phyloP scores from a whole-genome alignment of 2,113 vertebrate species.

The Phrynosoma platyrhinos region DNA sequence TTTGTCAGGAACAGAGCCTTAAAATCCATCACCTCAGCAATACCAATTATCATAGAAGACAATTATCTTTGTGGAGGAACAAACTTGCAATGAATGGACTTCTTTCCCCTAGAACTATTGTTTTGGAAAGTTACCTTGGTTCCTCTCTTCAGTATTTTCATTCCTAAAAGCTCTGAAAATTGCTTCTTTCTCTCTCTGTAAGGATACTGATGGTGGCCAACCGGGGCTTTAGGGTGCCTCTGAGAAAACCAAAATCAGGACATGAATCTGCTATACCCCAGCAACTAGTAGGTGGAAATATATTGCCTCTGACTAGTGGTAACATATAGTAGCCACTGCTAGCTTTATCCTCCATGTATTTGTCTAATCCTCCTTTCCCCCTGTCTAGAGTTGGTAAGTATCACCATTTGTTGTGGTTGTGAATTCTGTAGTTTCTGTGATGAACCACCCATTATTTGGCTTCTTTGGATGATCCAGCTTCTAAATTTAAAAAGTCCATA shows the following conservation, averaged over 20 bases:
- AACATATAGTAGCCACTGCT: too few species aligned
- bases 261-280: too few species aligned
- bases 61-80: neutral
- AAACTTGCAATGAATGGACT: neutral
- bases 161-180: neutral
- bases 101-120: neutral
- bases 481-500: too few species aligned
- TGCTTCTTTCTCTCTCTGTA: slow-evolving; percentile 12
- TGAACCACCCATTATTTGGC: too few species aligned
- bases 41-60: neutral
- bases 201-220: neutral
- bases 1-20: neutral
- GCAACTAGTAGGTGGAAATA: neutral
- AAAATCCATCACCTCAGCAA: neutral
- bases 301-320: neutral
- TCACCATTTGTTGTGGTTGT: too few species aligned
- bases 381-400: too few species aligned
- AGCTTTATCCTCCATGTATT: too few species aligned
- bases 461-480: too few species aligned
- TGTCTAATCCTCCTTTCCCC: too few species aligned
- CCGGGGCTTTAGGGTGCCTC: too few species aligned
- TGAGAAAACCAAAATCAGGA: too few species aligned
- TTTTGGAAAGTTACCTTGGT: slow-evolving; percentile 19
- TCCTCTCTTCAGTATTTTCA: slow-evolving; percentile 8
- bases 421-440: too few species aligned